Base-by-base conservation (phyloP, 2,888 invertebrate genomes). In the Dasypolia templi region DNA sequence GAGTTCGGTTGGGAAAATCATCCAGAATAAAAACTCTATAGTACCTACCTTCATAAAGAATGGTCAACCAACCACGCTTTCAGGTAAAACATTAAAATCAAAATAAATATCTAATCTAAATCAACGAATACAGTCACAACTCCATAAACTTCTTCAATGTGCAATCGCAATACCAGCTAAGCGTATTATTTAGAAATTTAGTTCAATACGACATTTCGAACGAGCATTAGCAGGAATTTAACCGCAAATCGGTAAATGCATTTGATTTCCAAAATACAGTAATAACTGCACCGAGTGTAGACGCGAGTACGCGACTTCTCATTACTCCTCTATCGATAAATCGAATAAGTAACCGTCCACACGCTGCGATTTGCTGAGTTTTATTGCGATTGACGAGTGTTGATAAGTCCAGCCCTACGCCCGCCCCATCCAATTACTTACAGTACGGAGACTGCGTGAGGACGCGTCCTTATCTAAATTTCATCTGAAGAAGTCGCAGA, bases 361-460 rank as follows among this genome's bases (percentile, higher is more conserved):
- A 86, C 81, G 69, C 75, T 68, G 66, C 87, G 87, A 87, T 86
- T 87, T 87, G 94, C 93, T 89, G 92, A 93, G 91, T 94, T 95
- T 95, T 95, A 95, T 95, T 94, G 91, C 94, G 94, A 95, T 95
- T 92, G 93, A 94, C 91, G 92, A 91, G 86, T 87, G 87, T 88
- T 92, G 95, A 95, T 95, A 95, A 90, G 89, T 84, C 82, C 86
- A 82, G 84, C 91, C 92, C 91, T 86, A 89, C 88, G 88, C 87
- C 87, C 89, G 90, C 93, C 92, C 92, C 89, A 91, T 93, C 94
- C 96, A 96, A 95, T 95, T 96, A 96, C 95, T 95, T 95, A 93
- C 93, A 89, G 89, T 87, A 85, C 84, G 88, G 86, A 72, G 70
- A 86, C 89, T 89, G 91, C 91, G 92, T 89, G 90, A 87, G 89